A percentile compares a stretch with the other conserved stretches of the same genome.
These are phyloP conservation scores for Cantharis flavilabris DNA, from an alignment of 2,888 invertebrate species.

Conservation along the genomic window DNA sequence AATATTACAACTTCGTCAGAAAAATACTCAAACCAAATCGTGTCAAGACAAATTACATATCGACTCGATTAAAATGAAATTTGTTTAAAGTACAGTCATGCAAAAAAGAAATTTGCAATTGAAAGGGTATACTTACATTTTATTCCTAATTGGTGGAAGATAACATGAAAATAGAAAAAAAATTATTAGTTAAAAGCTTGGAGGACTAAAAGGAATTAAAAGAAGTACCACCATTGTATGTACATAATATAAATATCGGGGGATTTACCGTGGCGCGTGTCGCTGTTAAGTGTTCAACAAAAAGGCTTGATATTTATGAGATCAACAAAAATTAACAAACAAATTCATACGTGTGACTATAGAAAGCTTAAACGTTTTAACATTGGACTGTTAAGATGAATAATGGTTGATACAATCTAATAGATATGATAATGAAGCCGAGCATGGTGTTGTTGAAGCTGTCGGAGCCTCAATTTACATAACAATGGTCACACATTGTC, in stretches of 20 bases:
- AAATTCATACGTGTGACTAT: constrained; percentile 12
- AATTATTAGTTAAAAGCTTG: background rate
- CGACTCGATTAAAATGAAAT: background rate
- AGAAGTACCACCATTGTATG: background rate
- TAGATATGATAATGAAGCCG: background rate
- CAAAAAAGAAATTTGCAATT: background rate
- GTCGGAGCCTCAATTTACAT: background rate
- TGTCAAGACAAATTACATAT: background rate
- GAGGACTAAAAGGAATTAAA: background rate
- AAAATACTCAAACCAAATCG: background rate
- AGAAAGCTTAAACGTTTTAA: constrained; percentile 15
- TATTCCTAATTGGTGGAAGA: background rate
- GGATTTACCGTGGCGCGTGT: background rate
- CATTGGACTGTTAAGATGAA: constrained; percentile 15
- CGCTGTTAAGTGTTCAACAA: background rate
- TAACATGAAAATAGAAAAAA: background rate
- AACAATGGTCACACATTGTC: background rate
- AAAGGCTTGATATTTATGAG: constrained; percentile 20
- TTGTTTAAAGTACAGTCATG: background rate
- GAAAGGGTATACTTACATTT: background rate
- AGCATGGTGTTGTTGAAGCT: background rate
- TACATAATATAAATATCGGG: no score
- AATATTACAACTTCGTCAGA: background rate
- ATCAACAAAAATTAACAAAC: constrained; percentile 13
- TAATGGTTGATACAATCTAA: constrained; percentile 1